Percentiles rank a stretch among this genome's conserved stretches.
Evolutionary conservation across 2,888 invertebrate genomes (phyloP).

Genomic region (Xanthia togata): DNA sequence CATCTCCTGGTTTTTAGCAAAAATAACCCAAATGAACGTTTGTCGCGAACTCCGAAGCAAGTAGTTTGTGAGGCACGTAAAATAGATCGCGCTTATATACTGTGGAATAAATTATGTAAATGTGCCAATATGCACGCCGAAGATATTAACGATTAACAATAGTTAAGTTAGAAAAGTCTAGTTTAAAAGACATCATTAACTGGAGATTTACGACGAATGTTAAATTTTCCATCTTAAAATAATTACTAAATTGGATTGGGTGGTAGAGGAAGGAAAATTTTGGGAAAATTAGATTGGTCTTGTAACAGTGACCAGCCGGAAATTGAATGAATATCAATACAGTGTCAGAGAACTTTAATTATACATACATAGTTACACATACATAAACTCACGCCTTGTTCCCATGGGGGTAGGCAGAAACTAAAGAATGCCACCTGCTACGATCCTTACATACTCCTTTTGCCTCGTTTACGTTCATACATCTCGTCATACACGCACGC

Average conservation of each 20-base stretch:
- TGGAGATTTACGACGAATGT: slow-evolving; percentile 1
- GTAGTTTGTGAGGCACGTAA: slow-evolving; percentile 55
- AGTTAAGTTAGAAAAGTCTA: slow-evolving; percentile 22
- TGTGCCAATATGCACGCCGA: slow-evolving; percentile 51
- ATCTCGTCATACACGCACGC: too few relatives aligned
- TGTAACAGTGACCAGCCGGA: slow-evolving; percentile 8
- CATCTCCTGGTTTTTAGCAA: slow-evolving; percentile 42
- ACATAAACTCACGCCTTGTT: too few relatives aligned
- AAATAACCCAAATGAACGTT: slow-evolving; percentile 46
- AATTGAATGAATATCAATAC: neutral
- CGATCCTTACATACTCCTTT: too few relatives aligned
- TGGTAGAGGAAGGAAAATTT: neutral
- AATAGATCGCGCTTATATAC: slow-evolving; percentile 66
- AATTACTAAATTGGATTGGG: neutral
- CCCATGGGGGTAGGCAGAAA: too few relatives aligned
- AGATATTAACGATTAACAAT: slow-evolving; percentile 37
- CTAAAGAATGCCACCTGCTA: too few relatives aligned
- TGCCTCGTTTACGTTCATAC: too few relatives aligned
- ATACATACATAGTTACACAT: too few relatives aligned
- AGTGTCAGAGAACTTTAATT: too few relatives aligned
- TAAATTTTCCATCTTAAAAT: neutral
- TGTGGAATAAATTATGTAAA: slow-evolving; percentile 62
- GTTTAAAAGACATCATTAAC: slow-evolving; percentile 5
- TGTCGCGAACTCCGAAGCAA: slow-evolving; percentile 42
- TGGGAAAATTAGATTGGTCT: neutral